phyloP scores from a whole-genome alignment of 2,888 invertebrate species.

The Sipha maydis region DNA sequence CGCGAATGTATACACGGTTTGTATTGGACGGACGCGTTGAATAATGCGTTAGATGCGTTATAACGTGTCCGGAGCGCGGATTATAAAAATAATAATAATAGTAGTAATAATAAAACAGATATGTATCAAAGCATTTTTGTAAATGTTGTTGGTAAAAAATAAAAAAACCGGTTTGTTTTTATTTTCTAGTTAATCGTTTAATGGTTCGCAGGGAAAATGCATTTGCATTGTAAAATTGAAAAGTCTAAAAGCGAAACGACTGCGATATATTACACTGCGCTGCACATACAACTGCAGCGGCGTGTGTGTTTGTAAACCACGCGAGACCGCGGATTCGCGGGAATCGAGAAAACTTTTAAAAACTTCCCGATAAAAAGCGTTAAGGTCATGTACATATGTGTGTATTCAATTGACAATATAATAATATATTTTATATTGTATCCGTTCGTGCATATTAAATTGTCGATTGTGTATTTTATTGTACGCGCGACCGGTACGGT shows the following conservation, averaged over 20 bases:
- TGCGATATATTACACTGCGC: neutral
- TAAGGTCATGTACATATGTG: neutral
- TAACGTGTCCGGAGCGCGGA: conserved; percentile 8
- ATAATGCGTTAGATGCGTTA: neutral
- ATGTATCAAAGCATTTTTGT: conserved; percentile 43
- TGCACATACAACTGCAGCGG: neutral
- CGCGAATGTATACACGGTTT: conserved; percentile 16
- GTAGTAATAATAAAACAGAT: conserved; percentile 21
- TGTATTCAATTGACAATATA: neutral
- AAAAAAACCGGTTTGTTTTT: conserved; percentile 27
- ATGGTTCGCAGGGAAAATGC: conserved; percentile 42
- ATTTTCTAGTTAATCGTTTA: conserved; percentile 50
- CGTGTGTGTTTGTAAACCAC: too few relatives aligned
- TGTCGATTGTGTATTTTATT: conserved; percentile 13
- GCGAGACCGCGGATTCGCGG: neutral
- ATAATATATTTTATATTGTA: neutral
- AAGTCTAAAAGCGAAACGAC: neutral
- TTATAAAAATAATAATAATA: conserved; percentile 31
- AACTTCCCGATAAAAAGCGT: neutral
- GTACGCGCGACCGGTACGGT: too few relatives aligned
- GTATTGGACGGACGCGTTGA: conserved; percentile 21
- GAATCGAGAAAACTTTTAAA: neutral
- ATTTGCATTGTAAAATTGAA: conserved; percentile 34
- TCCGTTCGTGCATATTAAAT: neutral
- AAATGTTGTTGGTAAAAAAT: conserved; percentile 9